phyloP scores from a whole-genome alignment of 2,113 vertebrate genomes.

The Terrapene triunguis region DNA sequence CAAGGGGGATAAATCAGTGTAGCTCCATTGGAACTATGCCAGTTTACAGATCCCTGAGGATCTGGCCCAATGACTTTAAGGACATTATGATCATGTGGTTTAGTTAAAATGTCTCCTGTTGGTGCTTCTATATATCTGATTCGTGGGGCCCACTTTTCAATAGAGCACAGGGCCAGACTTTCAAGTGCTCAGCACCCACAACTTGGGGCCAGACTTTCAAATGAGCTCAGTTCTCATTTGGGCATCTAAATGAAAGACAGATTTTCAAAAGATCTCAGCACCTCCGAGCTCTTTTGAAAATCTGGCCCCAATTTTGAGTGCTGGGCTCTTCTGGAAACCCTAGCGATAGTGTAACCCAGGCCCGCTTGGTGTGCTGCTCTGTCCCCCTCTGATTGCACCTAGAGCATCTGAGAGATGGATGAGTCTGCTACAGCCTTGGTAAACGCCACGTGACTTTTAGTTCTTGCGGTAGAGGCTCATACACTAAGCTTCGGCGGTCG shows the following conservation, averaged over 20 bases:
- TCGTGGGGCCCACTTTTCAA: too few relatives aligned
- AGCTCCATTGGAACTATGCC: background rate
- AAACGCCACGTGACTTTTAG: too few relatives aligned
- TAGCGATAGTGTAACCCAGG: background rate
- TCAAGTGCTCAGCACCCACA: too few relatives aligned
- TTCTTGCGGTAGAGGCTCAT: too few relatives aligned
- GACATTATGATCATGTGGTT: background rate
- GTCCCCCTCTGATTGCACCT: too few relatives aligned
- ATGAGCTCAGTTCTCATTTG: background rate
- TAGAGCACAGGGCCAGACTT: background rate
- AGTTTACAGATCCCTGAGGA: background rate
- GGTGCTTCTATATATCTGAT: too few relatives aligned
- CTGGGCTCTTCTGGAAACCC: constrained; percentile 3
- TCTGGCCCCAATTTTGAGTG: background rate
- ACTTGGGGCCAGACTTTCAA: too few relatives aligned
- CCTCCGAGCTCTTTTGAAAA: background rate
- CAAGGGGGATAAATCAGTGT: background rate
- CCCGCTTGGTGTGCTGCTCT: too few relatives aligned
- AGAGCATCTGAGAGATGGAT: too few relatives aligned
- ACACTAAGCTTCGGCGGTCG: too few relatives aligned
- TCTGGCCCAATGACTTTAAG: background rate
- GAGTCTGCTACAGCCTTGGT: too few relatives aligned
- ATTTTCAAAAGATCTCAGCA: background rate
- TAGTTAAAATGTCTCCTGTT: background rate
- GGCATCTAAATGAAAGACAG: background rate